Conservation (phyloP, 1,140 invertebrate species). For the Aphis craccivora region DNA sequence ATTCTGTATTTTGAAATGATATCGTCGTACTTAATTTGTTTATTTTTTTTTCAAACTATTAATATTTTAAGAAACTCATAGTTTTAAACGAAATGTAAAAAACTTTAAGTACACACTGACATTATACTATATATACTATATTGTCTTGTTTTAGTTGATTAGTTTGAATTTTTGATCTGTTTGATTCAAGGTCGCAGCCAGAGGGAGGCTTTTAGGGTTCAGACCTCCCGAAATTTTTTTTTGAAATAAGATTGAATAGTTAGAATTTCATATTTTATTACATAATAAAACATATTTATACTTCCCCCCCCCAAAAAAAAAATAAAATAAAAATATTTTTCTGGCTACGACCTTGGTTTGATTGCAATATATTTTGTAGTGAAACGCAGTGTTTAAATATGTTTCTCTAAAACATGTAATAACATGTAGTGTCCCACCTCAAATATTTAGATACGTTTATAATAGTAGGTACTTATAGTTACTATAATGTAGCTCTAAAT, state of each 20-base stretch:
- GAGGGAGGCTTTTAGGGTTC: too few species aligned
- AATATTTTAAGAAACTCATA: background rate
- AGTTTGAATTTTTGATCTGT: background rate
- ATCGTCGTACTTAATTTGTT: background rate
- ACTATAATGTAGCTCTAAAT: background rate
- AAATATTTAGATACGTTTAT: background rate
- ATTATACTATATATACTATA: too few species aligned
- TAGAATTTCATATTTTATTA: too few species aligned
- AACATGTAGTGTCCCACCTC: background rate
- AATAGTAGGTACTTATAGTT: background rate
- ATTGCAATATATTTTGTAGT: too few species aligned
- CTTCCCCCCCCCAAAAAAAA: too few species aligned
- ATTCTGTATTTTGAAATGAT: background rate
- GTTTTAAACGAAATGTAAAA: background rate
- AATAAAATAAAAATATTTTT: too few species aligned
- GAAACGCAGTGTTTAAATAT: too few species aligned
- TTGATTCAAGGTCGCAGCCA: background rate
- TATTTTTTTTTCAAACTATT: background rate
- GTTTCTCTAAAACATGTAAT: background rate
- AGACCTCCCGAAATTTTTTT: too few species aligned
- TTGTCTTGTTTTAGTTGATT: background rate
- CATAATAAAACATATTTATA: too few species aligned
- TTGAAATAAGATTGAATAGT: too few species aligned
- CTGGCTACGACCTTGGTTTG: too few species aligned
- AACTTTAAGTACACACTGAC: too few species aligned